Conservation (phyloP, 2,797 vertebrate genomes). For the Prionace glauca region DNA sequence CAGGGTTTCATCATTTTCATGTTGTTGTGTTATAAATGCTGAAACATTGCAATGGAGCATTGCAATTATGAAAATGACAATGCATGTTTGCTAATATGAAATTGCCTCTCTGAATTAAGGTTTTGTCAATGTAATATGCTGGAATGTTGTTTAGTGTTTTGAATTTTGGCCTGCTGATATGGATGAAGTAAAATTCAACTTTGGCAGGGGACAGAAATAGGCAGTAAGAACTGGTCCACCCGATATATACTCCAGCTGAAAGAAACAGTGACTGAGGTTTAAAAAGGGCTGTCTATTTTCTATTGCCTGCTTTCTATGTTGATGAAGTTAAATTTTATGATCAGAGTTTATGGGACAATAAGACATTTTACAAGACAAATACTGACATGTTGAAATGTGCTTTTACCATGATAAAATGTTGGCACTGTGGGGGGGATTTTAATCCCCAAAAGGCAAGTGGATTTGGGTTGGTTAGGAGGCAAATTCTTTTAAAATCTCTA, state of each 20-base stretch:
- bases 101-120: neutral
- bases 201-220: neutral
- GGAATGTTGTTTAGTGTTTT: neutral
- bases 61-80: neutral
- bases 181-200: neutral
- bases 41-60: slow-evolving; percentile 3
- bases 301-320: neutral
- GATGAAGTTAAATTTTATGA: neutral
- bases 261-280: neutral
- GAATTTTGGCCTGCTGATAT: neutral
- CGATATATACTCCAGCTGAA: neutral
- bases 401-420: neutral
- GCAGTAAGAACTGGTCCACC: too few species aligned
- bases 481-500: too few species aligned
- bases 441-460: too few species aligned
- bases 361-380: neutral
- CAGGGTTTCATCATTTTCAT: neutral
- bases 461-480: too few species aligned
- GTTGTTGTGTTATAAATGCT: neutral
- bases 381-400: neutral
- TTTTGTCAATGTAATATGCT: neutral
- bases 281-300: neutral
- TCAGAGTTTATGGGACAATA: neutral
- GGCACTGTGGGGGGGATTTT: too few species aligned
- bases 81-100: neutral